These are phyloP conservation scores for Vanacampus margaritifer DNA, from an alignment of 2,113 vertebrate species.

Conservation along the genomic window DNA sequence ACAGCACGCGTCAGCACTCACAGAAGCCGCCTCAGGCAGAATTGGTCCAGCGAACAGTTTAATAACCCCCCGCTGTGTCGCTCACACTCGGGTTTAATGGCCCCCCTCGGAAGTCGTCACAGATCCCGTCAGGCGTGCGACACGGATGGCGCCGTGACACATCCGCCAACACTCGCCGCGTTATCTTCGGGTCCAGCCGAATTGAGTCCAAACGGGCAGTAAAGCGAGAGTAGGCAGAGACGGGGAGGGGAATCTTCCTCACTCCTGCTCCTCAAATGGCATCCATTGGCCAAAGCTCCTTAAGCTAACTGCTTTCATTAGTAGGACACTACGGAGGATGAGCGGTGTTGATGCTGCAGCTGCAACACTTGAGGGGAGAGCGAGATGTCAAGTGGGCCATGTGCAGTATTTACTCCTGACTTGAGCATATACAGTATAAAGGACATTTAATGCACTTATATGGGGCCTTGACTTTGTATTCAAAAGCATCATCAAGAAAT, in stretches of 20 bases:
- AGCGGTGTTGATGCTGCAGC: constrained; percentile 25
- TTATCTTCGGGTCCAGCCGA: constrained; percentile 48
- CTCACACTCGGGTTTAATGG: constrained; percentile 27
- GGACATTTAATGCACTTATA: neutral
- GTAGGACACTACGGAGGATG: constrained; percentile 25
- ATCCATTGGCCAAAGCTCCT: constrained; percentile 53
- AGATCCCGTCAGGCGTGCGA: constrained; percentile 33
- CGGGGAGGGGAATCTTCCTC: neutral
- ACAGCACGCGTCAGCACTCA: neutral
- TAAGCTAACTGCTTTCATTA: constrained; percentile 49
- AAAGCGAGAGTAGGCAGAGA: constrained; percentile 18
- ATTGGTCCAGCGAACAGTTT: constrained; percentile 20
- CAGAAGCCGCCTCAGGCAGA: constrained; percentile 27
- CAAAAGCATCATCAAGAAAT: too few species aligned
- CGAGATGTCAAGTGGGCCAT: constrained; percentile 1
- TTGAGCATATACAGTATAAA: neutral
- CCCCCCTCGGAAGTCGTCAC: constrained; percentile 40
- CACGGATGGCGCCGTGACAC: constrained; percentile 37
- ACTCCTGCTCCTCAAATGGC: constrained; percentile 12
- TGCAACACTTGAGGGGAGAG: neutral
- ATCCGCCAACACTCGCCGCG: constrained; percentile 42
- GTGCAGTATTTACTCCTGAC: neutral
- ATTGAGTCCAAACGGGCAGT: constrained; percentile 47
- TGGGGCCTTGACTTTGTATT: neutral
- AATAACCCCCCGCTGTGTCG: constrained; percentile 16